Evolutionary conservation across 2,888 invertebrate genomes (phyloP).

Genomic region (Phyllotreta cruciferae): DNA sequence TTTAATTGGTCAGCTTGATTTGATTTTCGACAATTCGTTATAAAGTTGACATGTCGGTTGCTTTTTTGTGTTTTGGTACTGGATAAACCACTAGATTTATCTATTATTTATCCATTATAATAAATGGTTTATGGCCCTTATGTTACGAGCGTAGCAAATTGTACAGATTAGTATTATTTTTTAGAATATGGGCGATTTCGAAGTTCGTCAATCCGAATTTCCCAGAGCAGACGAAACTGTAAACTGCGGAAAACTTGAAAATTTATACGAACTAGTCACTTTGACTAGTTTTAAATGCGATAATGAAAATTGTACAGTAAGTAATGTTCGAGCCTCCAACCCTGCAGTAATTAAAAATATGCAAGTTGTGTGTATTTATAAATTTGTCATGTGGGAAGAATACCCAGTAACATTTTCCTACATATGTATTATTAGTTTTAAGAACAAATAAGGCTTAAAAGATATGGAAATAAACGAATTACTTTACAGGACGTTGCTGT

Average conservation of each 20-base stretch:
- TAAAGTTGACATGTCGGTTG: no score
- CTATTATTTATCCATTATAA: no score
- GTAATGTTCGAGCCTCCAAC: background rate
- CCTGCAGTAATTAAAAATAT: no score
- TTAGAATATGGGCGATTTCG: conserved; percentile 40
- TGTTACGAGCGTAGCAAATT: no score
- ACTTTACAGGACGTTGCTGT: conserved; percentile 30
- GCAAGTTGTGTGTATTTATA: no score
- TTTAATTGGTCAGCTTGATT: no score
- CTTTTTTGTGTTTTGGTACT: no score
- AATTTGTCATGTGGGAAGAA: no score
- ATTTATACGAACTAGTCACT: conserved; percentile 63
- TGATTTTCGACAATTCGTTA: no score
- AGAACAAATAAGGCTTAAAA: conserved; percentile 4
- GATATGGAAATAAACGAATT: conserved; percentile 7
- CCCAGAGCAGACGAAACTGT: conserved; percentile 63
- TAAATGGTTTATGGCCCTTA: no score
- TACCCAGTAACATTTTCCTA: background rate
- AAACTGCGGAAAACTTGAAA: conserved; percentile 63
- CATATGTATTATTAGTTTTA: background rate
- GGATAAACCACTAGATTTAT: no score
- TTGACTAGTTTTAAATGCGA: conserved; percentile 53
- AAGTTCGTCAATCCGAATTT: conserved; percentile 59
- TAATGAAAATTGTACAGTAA: conserved; percentile 28
- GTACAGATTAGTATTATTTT: background rate